phyloP scores from a whole-genome alignment of 2,113 vertebrate species.

The Tylochromis polylepis region DNA sequence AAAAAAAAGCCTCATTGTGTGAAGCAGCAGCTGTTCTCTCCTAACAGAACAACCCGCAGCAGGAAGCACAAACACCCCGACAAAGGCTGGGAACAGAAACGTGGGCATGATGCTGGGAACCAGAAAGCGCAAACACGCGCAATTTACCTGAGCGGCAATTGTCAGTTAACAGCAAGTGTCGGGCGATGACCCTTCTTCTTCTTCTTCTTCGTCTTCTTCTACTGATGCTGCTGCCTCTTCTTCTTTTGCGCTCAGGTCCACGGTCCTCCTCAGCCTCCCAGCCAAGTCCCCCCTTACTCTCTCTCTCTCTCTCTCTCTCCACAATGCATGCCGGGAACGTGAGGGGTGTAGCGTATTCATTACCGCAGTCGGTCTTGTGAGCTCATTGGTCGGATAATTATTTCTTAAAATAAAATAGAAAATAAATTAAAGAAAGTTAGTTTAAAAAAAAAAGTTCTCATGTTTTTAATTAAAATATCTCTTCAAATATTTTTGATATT shows the following conservation, averaged over 20 bases:
- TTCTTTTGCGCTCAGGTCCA: constrained; percentile 38
- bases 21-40: neutral
- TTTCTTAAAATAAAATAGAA: neutral
- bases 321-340: constrained; percentile 73
- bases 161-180: constrained; percentile 7
- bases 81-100: neutral
- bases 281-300: neutral
- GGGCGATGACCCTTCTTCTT: neutral
- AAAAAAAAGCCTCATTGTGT: neutral
- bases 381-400: constrained; percentile 29
- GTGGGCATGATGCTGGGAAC: neutral
- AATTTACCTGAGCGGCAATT: constrained; percentile 45
- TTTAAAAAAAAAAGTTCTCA: accelerated
- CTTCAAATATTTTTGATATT: neutral
- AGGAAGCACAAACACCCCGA: neutral
- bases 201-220: neutral
- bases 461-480: neutral
- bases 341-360: constrained; percentile 25
- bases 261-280: constrained; percentile 43
- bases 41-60: neutral
- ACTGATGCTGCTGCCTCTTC: constrained; percentile 1
- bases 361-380: constrained; percentile 17
- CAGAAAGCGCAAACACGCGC: neutral
- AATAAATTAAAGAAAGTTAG: neutral
- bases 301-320: constrained; percentile 4